Percentiles rank a stretch among this genome's conserved stretches.
Conservation (phyloP, 2,888 invertebrate genomes). For the Stenurella melanura region DNA sequence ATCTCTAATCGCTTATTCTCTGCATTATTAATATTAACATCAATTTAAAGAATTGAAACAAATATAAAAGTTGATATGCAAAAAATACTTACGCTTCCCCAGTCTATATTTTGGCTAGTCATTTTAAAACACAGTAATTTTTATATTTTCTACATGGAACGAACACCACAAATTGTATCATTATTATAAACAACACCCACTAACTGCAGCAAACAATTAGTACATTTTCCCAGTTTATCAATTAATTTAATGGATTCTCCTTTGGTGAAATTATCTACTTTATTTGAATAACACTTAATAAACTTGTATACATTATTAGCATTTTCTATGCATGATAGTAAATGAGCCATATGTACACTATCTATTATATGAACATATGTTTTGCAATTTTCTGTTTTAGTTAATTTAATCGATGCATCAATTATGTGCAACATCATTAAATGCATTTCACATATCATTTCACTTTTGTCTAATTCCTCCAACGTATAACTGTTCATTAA, state of each 20-base stretch:
- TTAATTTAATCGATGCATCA: neutral
- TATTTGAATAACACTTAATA: slow-evolving; percentile 38
- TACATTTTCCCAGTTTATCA: slow-evolving; percentile 23
- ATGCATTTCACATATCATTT: no score
- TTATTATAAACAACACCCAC: slow-evolving; percentile 19
- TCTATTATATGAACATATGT: slow-evolving; percentile 10
- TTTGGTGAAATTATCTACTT: slow-evolving; percentile 26
- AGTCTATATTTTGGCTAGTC: slow-evolving; percentile 19
- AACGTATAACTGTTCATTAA: neutral
- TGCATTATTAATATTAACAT: neutral
- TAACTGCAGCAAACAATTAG: neutral
- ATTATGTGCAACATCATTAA: neutral
- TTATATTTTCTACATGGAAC: neutral
- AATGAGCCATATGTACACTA: slow-evolving; percentile 30
- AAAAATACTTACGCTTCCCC: slow-evolving; percentile 30
- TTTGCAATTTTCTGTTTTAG: neutral
- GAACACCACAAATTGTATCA: neutral
- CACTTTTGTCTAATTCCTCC: neutral
- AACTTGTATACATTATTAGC: slow-evolving; percentile 26
- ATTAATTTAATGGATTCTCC: slow-evolving; percentile 36
- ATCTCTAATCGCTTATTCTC: no score
- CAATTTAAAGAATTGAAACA: neutral
- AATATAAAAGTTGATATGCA: neutral
- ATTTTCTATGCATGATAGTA: slow-evolving; percentile 20
- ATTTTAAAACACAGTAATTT: slow-evolving; percentile 4